A percentile compares a stretch with the other conserved stretches of the same genome.
Evolutionary conservation across 2,113 vertebrate genomes (phyloP).

Genomic region (Aptenodytes forsteri): DNA sequence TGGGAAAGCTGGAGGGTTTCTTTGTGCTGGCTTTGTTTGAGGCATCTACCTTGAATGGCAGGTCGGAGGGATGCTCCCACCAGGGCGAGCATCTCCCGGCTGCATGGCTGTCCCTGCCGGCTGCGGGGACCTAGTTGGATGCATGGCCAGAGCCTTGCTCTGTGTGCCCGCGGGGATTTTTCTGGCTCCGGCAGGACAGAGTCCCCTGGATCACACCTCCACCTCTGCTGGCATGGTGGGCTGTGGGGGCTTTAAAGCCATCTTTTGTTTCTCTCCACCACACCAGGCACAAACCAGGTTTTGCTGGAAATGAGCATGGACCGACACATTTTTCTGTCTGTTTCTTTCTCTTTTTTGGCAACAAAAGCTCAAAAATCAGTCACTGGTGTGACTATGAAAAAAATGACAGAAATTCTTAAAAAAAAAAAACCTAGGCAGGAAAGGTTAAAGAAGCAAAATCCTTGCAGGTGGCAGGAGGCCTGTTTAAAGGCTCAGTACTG

Average conservation of each 20-base stretch:
- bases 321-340: accelerated
- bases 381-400: background rate
- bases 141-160: background rate
- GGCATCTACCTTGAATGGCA: background rate
- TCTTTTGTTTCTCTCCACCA: background rate
- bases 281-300: background rate
- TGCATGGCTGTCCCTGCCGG: background rate
- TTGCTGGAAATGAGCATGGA: background rate
- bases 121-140: background rate
- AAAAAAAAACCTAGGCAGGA: background rate
- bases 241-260: background rate
- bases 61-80: background rate
- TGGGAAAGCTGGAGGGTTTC: background rate
- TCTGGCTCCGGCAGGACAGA: background rate
- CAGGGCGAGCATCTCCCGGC: background rate
- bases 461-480: background rate
- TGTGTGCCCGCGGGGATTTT: background rate
- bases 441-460: background rate
- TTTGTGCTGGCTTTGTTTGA: background rate
- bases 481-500: background rate
- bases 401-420: background rate
- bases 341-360: background rate
- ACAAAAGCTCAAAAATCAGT: background rate
- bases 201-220: background rate
- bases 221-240: background rate